Percentiles rank a stretch among this genome's conserved stretches.
Evolutionary conservation across 2,797 vertebrate genomes (phyloP).

Genomic region (Molossus molossus): DNA sequence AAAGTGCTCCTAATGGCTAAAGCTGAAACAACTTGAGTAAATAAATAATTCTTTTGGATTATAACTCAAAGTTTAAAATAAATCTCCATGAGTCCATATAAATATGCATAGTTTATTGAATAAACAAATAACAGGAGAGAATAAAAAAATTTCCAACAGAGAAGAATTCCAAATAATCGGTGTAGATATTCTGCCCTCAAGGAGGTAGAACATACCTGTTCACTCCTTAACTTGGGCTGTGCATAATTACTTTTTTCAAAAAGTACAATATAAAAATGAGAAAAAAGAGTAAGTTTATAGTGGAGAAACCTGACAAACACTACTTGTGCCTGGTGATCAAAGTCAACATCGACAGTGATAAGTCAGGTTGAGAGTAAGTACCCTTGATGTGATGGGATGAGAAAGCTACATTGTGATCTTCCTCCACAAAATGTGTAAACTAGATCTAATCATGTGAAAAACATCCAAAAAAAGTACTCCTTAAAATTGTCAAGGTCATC

Average conservation of each 20-base stretch:
- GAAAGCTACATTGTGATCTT: not conserved
- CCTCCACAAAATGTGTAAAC: not conserved
- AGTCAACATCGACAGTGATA: not conserved
- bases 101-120: not conserved
- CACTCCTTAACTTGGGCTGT: not conserved
- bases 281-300: not conserved
- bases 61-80: constrained; percentile 24
- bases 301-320: not conserved
- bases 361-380: not conserved
- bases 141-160: not conserved
- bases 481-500: constrained; percentile 29
- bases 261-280: not conserved
- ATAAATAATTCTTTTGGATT: not conserved
- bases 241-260: not conserved
- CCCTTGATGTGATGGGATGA: not conserved
- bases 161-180: constrained; percentile 6
- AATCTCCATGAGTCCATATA: not conserved
- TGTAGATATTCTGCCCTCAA: not conserved
- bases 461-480: not conserved
- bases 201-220: not conserved
- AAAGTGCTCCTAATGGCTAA: not conserved
- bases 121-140: not conserved
- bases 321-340: not conserved
- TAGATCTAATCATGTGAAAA: not conserved
- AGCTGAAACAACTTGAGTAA: not conserved